A percentile compares a stretch with the other conserved stretches of the same genome.
phyloP scores from a whole-genome alignment of 2,113 vertebrate species.

The Gavialis gangeticus region DNA sequence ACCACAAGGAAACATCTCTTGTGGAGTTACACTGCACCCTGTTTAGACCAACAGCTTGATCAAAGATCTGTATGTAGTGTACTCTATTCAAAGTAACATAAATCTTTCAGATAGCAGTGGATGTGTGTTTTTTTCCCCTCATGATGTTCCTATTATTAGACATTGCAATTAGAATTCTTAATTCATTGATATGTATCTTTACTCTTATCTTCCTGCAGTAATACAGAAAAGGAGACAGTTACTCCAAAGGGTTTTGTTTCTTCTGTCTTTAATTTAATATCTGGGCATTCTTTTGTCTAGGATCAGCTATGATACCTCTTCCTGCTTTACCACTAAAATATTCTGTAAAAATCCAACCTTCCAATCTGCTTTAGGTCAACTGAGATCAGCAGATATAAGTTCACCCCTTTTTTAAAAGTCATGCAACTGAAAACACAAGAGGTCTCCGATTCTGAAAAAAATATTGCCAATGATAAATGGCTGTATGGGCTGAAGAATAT shows the following conservation, averaged over 20 bases:
- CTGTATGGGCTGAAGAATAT: background rate
- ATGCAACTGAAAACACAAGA: background rate
- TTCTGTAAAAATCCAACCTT: background rate
- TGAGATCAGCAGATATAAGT: accelerated
- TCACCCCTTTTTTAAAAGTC: background rate
- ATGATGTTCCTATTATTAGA: background rate
- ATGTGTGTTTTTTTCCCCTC: accelerated
- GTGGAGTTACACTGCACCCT: background rate
- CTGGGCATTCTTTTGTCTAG: background rate
- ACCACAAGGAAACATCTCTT: background rate
- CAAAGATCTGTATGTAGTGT: accelerated
- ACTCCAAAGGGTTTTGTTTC: background rate
- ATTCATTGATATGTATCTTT: background rate
- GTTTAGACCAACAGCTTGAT: accelerated
- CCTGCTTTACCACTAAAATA: background rate
- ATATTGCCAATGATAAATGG: background rate
- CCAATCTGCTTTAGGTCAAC: background rate
- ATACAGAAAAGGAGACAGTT: background rate
- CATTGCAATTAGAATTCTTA: background rate
- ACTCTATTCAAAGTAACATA: background rate
- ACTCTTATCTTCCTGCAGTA: background rate
- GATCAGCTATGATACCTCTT: background rate
- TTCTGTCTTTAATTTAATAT: background rate
- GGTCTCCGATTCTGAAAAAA: background rate
- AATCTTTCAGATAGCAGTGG: accelerated